Evolutionary conservation across 1,140 invertebrate species (phyloP).

Genomic region (Magallana gigas): DNA sequence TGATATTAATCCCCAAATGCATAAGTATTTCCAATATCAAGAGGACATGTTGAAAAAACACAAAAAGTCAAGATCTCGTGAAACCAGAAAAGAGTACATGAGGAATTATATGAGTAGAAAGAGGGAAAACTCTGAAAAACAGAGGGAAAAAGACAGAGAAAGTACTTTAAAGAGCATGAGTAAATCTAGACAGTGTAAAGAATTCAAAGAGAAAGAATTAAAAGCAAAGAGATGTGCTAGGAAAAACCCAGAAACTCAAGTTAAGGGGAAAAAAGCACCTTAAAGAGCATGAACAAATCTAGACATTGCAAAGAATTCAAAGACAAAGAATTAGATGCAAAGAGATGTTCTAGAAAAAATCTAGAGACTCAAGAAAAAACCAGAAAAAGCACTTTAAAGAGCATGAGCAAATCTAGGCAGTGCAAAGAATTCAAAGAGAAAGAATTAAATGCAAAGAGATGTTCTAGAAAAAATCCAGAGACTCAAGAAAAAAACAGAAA

Average conservation of each 20-base stretch:
- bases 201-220: conserved; percentile 43
- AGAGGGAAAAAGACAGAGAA: neutral
- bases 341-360: conserved; percentile 24
- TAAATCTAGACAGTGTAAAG: conserved; percentile 40
- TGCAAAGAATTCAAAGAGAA: neutral
- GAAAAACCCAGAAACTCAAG: conserved; percentile 38
- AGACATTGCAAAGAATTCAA: conserved; percentile 36
- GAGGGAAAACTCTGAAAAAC: conserved; percentile 24
- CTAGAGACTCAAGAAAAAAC: conserved; percentile 35
- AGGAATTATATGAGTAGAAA: conserved; percentile 35
- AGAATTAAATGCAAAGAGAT: neutral
- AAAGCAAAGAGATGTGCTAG: neutral
- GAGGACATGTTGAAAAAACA: conserved; percentile 29
- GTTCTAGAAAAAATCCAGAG: neutral
- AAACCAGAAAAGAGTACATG: conserved; percentile 33
- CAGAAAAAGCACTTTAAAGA: conserved; percentile 13
- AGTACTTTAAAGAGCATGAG: neutral
- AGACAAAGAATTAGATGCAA: conserved; percentile 42
- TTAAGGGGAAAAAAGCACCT: conserved; percentile 12
- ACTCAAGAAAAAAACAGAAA: conserved; percentile 1
- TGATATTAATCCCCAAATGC: neutral
- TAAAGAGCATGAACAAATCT: conserved; percentile 18
- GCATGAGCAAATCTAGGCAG: conserved; percentile 9
- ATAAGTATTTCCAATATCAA: conserved; percentile 33
- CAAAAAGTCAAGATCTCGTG: neutral